These are phyloP conservation scores for Phoenoteleia sp. DNA, from an alignment of 2,888 invertebrate genomes.

Conservation along the genomic window DNA sequence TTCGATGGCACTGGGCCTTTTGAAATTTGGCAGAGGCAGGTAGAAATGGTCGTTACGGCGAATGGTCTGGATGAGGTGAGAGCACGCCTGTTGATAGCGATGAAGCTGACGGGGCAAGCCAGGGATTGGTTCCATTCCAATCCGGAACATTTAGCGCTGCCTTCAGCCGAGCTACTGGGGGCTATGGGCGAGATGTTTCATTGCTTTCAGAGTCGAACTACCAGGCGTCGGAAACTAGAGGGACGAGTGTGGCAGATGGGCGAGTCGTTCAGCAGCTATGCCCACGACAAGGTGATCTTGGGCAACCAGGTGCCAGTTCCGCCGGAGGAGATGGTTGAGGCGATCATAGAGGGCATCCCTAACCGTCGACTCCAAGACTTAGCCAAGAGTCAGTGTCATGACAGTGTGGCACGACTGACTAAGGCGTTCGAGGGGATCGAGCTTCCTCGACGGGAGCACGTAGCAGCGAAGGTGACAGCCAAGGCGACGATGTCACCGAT, in stretches of 20 bases:
- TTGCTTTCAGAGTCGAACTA: slow-evolving; percentile 49
- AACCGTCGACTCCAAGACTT: slow-evolving; percentile 33
- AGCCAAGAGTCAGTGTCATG: slow-evolving; percentile 36
- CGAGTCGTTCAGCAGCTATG: slow-evolving; percentile 64
- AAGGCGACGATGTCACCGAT: not conserved
- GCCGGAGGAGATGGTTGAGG: not conserved
- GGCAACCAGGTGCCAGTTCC: slow-evolving; percentile 36
- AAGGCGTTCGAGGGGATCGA: slow-evolving; percentile 15
- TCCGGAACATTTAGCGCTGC: slow-evolving; percentile 58
- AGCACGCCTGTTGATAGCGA: slow-evolving; percentile 53
- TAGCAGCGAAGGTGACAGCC: not conserved
- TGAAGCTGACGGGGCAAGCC: slow-evolving; percentile 60
- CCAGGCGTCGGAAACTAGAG: slow-evolving; percentile 58
- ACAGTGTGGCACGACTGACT: not conserved
- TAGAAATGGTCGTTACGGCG: not conserved
- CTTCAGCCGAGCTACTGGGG: slow-evolving; percentile 33
- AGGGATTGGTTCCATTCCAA: slow-evolving; percentile 67
- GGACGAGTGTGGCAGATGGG: slow-evolving; percentile 49
- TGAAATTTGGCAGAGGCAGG: not conserved
- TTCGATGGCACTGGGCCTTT: not conserved
- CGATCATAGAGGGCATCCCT: slow-evolving; percentile 43
- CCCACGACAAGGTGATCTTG: slow-evolving; percentile 65
- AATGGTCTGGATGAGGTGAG: not conserved
- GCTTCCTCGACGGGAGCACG: not conserved
- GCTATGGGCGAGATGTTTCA: slow-evolving; percentile 66